Conservation (phyloP, 2,888 invertebrate genomes). For the Drosophila niveifrons region DNA sequence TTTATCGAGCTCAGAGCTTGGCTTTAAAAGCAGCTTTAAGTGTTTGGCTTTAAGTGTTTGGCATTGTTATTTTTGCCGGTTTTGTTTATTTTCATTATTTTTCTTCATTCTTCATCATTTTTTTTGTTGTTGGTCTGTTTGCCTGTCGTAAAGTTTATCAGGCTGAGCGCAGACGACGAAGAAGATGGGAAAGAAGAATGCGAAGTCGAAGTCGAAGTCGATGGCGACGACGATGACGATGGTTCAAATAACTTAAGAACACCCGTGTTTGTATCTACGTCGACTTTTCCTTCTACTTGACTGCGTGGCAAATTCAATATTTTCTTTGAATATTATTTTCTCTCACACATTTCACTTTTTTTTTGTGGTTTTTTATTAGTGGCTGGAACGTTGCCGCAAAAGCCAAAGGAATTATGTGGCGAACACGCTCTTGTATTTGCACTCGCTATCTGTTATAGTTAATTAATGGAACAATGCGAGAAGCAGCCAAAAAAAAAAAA, state of each 20-base stretch:
- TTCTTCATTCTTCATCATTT: conserved; percentile 15
- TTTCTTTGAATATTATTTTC: conserved; percentile 22
- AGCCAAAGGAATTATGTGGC: conserved; percentile 33
- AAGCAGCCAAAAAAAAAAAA: background rate
- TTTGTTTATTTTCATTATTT: conserved; percentile 48
- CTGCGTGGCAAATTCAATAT: conserved; percentile 37
- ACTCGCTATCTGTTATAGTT: conserved; percentile 29
- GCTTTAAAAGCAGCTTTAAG: conserved; percentile 34
- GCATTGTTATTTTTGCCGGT: conserved; percentile 16
- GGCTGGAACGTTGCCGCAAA: conserved; percentile 26
- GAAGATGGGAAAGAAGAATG: background rate
- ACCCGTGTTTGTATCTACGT: conserved; percentile 11
- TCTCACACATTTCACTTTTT: background rate
- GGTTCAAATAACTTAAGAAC: conserved; percentile 26
- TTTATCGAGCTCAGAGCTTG: conserved; percentile 29
- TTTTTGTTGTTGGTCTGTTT: conserved; percentile 25
- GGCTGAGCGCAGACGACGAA: conserved; percentile 33
- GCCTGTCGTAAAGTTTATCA: conserved; percentile 52
- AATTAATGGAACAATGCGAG: conserved; percentile 34
- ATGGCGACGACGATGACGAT: background rate
- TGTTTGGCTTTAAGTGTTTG: conserved; percentile 18
- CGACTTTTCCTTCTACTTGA: conserved; percentile 38
- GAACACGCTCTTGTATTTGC: background rate
- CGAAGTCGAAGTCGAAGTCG: background rate
- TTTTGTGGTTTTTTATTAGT: conserved; percentile 9